Conservation (phyloP, 2,797 vertebrate genomes). For the Cygnus olor region DNA sequence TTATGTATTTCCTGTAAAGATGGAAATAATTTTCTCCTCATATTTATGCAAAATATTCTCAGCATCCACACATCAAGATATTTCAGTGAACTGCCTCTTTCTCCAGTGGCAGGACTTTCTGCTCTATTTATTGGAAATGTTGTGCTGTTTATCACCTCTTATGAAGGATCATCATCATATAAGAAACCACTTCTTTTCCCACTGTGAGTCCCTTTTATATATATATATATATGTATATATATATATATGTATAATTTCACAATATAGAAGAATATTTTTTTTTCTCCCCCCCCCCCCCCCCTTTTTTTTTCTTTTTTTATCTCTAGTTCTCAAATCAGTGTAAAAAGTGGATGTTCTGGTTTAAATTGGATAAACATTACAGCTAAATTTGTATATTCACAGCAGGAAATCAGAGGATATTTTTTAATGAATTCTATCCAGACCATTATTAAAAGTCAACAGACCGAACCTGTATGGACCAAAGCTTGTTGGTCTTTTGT, state of each 20-base stretch:
- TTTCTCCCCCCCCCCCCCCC: too few relatives aligned
- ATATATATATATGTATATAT: too few relatives aligned
- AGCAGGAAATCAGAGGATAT: background rate
- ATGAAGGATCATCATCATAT: background rate
- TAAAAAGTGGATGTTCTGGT: background rate
- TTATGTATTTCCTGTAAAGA: conserved; percentile 42
- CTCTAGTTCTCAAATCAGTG: background rate
- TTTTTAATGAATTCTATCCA: background rate
- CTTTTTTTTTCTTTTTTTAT: background rate
- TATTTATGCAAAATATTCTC: conserved; percentile 29
- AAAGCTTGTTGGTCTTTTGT: background rate
- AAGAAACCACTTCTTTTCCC: background rate
- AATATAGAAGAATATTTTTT: background rate
- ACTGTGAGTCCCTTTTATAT: background rate
- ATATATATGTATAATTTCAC: background rate
- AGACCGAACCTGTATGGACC: background rate
- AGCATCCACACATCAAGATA: background rate
- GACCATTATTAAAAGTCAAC: background rate
- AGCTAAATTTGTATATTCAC: background rate
- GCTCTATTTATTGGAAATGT: background rate
- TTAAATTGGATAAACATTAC: background rate
- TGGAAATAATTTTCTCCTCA: background rate
- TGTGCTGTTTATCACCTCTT: background rate
- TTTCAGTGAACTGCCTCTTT: background rate
- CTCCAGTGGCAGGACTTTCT: background rate